Evolutionary conservation across 2,888 invertebrate species (phyloP).

Genomic region (Stegophylla sp.): DNA sequence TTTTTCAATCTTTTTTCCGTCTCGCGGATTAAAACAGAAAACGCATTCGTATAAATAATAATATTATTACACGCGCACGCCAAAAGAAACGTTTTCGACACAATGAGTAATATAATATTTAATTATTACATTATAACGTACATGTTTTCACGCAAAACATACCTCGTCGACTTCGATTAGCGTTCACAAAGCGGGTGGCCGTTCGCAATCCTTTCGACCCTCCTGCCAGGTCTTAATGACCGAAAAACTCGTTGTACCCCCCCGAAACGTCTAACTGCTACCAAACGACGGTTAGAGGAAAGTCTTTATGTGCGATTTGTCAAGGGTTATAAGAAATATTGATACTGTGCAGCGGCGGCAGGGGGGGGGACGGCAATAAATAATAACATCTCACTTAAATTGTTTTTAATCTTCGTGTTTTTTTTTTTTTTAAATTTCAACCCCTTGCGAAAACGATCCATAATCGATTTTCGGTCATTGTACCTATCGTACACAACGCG

Average conservation of each 20-base stretch:
- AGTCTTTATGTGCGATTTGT: conserved; percentile 50
- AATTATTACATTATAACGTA: background rate
- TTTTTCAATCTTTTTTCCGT: background rate
- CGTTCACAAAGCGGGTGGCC: conserved; percentile 41
- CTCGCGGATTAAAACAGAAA: background rate
- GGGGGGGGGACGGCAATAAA: conserved; percentile 31
- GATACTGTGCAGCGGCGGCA: background rate
- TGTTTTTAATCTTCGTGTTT: conserved; percentile 13
- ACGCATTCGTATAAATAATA: background rate
- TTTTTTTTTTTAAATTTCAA: no score
- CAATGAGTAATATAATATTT: background rate
- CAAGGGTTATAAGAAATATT: conserved; percentile 43
- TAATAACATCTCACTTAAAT: conserved; percentile 58
- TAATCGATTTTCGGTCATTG: conserved; percentile 48
- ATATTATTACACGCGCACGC: no score
- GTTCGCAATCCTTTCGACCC: conserved; percentile 54
- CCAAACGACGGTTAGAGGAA: conserved; percentile 12
- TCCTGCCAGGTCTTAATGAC: conserved; percentile 46
- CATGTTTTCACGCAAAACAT: conserved; percentile 48
- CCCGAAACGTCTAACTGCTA: conserved; percentile 15
- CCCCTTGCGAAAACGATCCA: conserved; percentile 56
- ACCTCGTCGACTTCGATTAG: conserved; percentile 44
- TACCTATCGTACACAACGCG: background rate
- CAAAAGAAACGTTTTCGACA: background rate
- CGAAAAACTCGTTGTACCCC: conserved; percentile 36